Conservation (phyloP, 2,797 vertebrate genomes). For the Myoxocephalus aenaeus region DNA sequence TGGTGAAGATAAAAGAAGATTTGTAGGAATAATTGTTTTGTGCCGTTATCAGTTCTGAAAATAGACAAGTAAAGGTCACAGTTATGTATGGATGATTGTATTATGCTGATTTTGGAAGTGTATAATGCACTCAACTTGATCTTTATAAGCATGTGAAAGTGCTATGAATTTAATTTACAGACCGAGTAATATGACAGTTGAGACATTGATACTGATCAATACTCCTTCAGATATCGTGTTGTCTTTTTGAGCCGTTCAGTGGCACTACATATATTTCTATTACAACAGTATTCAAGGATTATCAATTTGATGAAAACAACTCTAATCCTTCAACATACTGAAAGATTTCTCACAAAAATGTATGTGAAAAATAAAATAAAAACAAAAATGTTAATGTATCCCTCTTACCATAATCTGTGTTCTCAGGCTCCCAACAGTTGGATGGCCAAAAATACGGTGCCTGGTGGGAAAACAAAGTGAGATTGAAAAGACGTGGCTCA, state of each 20-base stretch:
- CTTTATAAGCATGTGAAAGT: not conserved
- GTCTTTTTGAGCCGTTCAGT: not conserved
- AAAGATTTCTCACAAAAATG: not conserved
- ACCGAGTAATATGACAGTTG: not conserved
- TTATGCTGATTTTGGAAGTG: not conserved
- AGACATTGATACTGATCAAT: not conserved
- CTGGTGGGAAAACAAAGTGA: conserved; percentile 71
- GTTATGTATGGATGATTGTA: not conserved
- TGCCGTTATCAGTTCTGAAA: not conserved
- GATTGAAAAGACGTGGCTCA: not conserved
- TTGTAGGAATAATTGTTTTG: not conserved
- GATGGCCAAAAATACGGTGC: conserved; percentile 98
- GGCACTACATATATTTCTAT: not conserved
- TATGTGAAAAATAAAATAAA: not conserved
- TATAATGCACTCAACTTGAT: not conserved
- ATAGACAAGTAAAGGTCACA: not conserved
- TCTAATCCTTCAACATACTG: not conserved
- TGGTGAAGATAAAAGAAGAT: not conserved
- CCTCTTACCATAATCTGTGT: conserved; percentile 96
- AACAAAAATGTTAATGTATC: not conserved
- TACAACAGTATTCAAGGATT: not conserved
- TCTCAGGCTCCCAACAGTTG: conserved; percentile 99
- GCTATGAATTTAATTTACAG: not conserved
- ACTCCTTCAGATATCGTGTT: not conserved
- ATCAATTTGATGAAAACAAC: not conserved